phyloP scores from a whole-genome alignment of 2,113 vertebrate species.

The Hemibates koningsi region DNA sequence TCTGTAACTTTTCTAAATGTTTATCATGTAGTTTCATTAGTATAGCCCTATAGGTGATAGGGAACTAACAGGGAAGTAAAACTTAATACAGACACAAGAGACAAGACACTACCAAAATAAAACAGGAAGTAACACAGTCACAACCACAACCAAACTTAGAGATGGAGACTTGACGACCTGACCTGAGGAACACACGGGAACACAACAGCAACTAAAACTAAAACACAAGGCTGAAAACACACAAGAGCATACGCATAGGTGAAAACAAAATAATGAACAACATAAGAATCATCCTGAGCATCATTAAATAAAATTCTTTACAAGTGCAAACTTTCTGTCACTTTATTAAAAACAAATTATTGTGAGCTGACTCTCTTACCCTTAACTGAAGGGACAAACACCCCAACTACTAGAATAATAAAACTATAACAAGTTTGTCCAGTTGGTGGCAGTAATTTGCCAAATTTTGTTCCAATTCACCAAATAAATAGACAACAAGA shows the following conservation, averaged over 20 bases:
- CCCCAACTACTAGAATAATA: background rate
- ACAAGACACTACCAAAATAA: background rate
- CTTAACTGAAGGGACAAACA: background rate
- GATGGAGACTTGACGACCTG: background rate
- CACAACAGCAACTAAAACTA: background rate
- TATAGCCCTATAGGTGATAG: background rate
- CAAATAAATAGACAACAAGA: background rate
- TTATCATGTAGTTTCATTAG: background rate
- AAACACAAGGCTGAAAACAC: background rate
- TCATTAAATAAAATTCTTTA: background rate
- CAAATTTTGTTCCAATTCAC: background rate
- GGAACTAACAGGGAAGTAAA: background rate
- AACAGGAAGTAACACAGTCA: background rate
- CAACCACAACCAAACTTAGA: background rate
- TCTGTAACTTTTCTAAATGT: background rate
- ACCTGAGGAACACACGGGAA: background rate
- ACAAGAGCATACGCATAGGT: background rate
- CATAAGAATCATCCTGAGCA: background rate
- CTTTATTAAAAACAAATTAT: background rate
- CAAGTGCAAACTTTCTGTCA: background rate
- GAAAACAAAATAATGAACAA: background rate
- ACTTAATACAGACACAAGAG: background rate
- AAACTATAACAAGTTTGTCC: background rate
- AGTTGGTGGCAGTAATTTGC: background rate
- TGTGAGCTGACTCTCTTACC: background rate